These are phyloP conservation scores for Dryobota labecula DNA, from an alignment of 2,888 invertebrate species.

Conservation along the genomic window DNA sequence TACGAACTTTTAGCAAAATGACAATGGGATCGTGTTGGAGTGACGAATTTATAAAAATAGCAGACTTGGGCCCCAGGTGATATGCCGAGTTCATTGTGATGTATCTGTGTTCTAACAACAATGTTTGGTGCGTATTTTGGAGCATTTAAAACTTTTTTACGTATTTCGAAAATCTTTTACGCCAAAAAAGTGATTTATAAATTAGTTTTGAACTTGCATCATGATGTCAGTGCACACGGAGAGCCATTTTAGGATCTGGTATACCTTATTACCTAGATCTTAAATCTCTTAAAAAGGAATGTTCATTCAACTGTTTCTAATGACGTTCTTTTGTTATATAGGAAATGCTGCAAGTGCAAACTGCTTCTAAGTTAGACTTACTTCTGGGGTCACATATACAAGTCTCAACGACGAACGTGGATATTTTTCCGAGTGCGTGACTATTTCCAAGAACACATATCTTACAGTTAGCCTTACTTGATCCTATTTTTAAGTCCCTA, in stretches of 20 bases:
- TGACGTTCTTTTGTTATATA: not conserved
- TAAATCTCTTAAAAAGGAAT: not conserved
- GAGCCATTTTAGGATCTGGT: not conserved
- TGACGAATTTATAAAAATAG: too few species aligned
- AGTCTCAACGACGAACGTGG: conserved; percentile 52
- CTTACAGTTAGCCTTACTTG: conserved; percentile 55
- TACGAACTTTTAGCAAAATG: too few species aligned
- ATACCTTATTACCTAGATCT: not conserved
- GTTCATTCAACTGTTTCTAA: not conserved
- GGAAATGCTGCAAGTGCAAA: conserved; percentile 5
- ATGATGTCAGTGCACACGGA: not conserved
- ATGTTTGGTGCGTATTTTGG: conserved; percentile 2
- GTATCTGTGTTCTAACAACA: conserved; percentile 48
- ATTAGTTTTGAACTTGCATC: not conserved
- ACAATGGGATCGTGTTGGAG: too few species aligned
- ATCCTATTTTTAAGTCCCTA: conserved; percentile 56
- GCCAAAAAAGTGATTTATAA: not conserved
- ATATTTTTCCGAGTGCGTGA: conserved; percentile 52
- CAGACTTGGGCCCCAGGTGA: too few species aligned
- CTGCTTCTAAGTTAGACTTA: conserved; percentile 23
- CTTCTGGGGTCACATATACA: conserved; percentile 48
- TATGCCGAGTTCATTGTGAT: conserved; percentile 72
- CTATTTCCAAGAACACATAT: conserved; percentile 56
- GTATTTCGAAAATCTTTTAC: not conserved
- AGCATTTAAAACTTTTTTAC: not conserved